Percentiles rank a stretch among this genome's conserved stretches.
These are phyloP conservation scores for Athrips mouffetella DNA, from an alignment of 2,888 invertebrate species.

Conservation along the genomic window DNA sequence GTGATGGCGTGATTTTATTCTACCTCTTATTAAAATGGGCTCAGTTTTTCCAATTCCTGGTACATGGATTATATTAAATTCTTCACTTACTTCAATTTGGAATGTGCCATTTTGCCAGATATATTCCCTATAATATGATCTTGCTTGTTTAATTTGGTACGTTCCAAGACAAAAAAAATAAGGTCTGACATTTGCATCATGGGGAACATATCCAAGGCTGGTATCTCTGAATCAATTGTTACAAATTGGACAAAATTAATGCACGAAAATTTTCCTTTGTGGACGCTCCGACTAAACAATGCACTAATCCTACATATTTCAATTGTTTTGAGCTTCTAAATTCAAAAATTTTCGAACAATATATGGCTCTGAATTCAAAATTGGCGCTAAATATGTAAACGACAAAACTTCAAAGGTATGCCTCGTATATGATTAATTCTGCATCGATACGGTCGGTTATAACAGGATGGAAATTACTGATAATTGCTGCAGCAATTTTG, in stretches of 20 bases:
- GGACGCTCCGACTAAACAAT: background rate
- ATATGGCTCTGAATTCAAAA: background rate
- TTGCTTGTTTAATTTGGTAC: slow-evolving; percentile 4
- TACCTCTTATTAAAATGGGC: background rate
- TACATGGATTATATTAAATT: background rate
- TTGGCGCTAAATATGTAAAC: background rate
- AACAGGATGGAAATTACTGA: slow-evolving; percentile 12
- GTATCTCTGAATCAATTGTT: background rate
- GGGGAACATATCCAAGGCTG: slow-evolving; percentile 5
- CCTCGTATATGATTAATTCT: background rate
- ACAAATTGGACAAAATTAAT: background rate
- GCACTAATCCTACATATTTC: background rate
- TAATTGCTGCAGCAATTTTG: slow-evolving; percentile 13
- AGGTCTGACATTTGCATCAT: background rate
- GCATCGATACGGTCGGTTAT: slow-evolving; percentile 3
- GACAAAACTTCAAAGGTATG: background rate
- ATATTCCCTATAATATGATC: slow-evolving; percentile 6
- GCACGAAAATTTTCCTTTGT: too few species aligned
- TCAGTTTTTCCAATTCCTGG: background rate
- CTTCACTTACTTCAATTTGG: background rate
- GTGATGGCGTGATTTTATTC: background rate
- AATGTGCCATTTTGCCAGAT: background rate
- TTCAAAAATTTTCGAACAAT: background rate
- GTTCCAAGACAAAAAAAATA: background rate
- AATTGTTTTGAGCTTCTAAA: background rate